phyloP scores from a whole-genome alignment of 2,888 invertebrate species.

The Itoplectis maculator region DNA sequence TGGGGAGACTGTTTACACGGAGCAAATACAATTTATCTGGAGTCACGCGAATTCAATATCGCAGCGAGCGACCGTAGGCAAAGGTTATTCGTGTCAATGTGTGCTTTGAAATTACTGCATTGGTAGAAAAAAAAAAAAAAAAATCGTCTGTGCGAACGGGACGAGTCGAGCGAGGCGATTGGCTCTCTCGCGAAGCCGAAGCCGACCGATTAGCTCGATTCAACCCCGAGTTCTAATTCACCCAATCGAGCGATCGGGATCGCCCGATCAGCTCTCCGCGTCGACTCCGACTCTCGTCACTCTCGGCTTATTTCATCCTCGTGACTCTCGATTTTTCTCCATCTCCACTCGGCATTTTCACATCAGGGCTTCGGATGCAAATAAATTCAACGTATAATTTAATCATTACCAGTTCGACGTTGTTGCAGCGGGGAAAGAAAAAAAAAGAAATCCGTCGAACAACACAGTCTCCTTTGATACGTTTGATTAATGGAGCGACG shows the following conservation, averaged over 20 bases:
- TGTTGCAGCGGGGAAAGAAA: not conserved
- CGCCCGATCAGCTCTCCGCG: not conserved
- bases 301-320: conserved; percentile 1
- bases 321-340: not conserved
- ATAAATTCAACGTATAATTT: conserved; percentile 18
- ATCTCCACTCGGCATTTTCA: not conserved
- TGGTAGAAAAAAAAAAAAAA: not conserved
- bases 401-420: conserved; percentile 1
- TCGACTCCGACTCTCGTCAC: not conserved
- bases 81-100: not conserved
- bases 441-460: not conserved
- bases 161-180: not conserved
- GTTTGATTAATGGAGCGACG: conserved; percentile 8
- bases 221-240: not conserved
- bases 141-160: not conserved
- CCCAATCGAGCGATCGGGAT: not conserved
- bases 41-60: too few relatives aligned
- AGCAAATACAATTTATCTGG: not conserved
- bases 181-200: not conserved
- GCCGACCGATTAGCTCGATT: not conserved
- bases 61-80: not conserved
- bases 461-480: not conserved
- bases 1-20: not conserved
- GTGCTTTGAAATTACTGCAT: not conserved
- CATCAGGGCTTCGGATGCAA: not conserved